Percentiles rank a stretch among this genome's conserved stretches.
Evolutionary conservation across 2,113 vertebrate genomes (phyloP).

Genomic region (Colinus virginianus): DNA sequence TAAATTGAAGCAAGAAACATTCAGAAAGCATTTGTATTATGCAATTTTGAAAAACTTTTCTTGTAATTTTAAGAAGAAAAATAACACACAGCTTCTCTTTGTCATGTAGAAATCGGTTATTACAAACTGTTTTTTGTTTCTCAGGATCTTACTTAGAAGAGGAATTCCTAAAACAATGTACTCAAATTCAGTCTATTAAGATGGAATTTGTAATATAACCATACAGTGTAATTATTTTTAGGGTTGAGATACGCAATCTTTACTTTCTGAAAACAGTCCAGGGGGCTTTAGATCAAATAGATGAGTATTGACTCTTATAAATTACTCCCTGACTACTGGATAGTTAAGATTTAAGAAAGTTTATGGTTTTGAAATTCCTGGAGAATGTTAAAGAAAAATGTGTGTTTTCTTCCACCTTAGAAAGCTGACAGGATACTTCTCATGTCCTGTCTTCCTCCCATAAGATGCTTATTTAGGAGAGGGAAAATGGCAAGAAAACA

Average conservation of each 20-base stretch:
- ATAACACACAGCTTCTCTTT: neutral
- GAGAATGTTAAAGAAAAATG: neutral
- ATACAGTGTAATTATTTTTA: neutral
- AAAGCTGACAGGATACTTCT: neutral
- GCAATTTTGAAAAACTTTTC: neutral
- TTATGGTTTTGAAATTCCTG: neutral
- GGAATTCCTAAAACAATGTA: neutral
- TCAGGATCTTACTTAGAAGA: neutral
- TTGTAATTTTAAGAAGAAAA: neutral
- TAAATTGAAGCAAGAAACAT: slow-evolving; percentile 6
- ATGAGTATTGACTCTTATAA: neutral
- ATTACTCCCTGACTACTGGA: neutral
- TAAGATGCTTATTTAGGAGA: neutral
- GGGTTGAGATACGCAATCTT: neutral
- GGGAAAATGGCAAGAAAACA: neutral
- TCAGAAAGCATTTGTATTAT: neutral
- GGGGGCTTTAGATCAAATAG: too few relatives aligned
- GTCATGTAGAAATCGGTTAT: neutral
- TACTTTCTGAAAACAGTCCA: neutral
- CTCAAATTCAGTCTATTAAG: neutral
- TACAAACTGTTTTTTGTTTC: neutral
- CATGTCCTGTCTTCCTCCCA: neutral
- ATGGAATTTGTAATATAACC: neutral
- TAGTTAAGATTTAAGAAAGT: neutral
- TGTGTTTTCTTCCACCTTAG: neutral